Base-by-base conservation (phyloP, 1,140 invertebrate species). In the Scaptodrosophila lebanonensis region DNA sequence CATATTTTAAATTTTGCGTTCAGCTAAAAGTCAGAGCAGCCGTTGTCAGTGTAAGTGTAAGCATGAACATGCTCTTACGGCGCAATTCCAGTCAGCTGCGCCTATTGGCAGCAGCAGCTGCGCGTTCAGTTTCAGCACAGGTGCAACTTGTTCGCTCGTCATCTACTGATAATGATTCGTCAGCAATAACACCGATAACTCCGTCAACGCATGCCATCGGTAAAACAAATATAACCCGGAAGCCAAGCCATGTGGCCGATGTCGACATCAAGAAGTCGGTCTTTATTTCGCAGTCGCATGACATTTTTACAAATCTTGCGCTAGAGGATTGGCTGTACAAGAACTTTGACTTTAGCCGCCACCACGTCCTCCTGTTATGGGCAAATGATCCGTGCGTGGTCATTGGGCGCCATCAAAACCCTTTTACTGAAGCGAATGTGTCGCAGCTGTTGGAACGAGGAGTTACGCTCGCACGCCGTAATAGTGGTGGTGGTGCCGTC, bases 401-500 rank as follows among this genome's bases (percentile, higher is more conserved):
- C 0, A 94, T 99, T 83, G 98, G 98, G 1, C 90, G 95, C 29
- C 95, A 99, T 88, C 98, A 99, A 87, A 99, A 99, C 88, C 96
- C 97, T 1, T 99, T 97, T 93, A 84, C 93, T 12, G 98, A 99
- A 88, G 92, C 93, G 1, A 95, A 98, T 84, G 86, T 95, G 0
- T 88, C 90, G 2, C 88, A 88, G 22, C 66, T 93, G 13, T 84
- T 89, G 36, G 89, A 91, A 22, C 87, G 89, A 15, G 91, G 90
- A 11, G 91, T 97, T 35, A 86, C 90, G 1, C 67, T 98, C 11
- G 97, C 93, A 0, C 89, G 98, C 42, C 89, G 97, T 12, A 95
- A 96, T 75, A 98, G 96, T 87, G 97, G 97, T n/a, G 98, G 98
- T 51, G 97, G 97, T 6, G 94, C 96, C 11, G 97, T 99, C 12